Evolutionary conservation across 2,888 invertebrate species (phyloP).

Genomic region (Augiades crinisus): DNA sequence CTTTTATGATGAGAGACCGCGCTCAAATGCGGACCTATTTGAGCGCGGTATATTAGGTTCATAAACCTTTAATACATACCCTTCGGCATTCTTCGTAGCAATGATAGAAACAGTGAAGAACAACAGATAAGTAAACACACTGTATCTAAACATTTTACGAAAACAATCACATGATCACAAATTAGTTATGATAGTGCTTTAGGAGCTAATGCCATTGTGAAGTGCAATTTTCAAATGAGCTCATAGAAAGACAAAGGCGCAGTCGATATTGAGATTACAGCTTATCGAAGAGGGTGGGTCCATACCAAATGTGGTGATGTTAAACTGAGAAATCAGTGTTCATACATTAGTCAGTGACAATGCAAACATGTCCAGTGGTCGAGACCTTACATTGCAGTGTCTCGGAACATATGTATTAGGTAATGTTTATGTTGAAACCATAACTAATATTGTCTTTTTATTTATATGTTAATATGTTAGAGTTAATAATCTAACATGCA

Average conservation of each 20-base stretch:
- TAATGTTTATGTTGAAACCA: no score
- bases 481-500: no score
- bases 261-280: slow-evolving; percentile 38
- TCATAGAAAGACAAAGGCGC: slow-evolving; percentile 50
- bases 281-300: slow-evolving; percentile 66
- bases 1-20: no score
- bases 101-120: slow-evolving; percentile 52
- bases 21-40: no score
- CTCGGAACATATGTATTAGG: not conserved
- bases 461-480: no score
- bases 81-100: slow-evolving; percentile 57
- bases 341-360: slow-evolving; percentile 48
- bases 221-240: slow-evolving; percentile 58
- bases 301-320: slow-evolving; percentile 61
- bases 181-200: slow-evolving; percentile 40
- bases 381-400: not conserved
- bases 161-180: slow-evolving; percentile 40
- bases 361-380: slow-evolving; percentile 15
- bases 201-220: slow-evolving; percentile 40
- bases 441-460: no score
- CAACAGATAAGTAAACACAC: slow-evolving; percentile 51
- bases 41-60: no score
- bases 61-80: slow-evolving; percentile 51
- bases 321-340: slow-evolving; percentile 66
- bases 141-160: slow-evolving; percentile 61